A percentile compares a stretch with the other conserved stretches of the same genome.
phyloP scores from a whole-genome alignment of 2,888 invertebrate species.

The Eristalis pertinax region DNA sequence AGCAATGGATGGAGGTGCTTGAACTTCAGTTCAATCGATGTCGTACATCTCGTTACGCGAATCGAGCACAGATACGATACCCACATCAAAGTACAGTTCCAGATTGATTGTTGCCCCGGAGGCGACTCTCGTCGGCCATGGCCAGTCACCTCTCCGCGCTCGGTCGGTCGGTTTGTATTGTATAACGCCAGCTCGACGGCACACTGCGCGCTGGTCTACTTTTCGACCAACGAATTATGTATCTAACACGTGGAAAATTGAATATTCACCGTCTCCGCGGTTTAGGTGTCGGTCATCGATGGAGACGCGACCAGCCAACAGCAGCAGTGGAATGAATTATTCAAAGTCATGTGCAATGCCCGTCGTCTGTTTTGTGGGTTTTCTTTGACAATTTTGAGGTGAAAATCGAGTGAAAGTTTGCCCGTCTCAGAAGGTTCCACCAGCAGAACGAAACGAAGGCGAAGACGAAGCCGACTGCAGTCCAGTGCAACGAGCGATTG shows the following conservation, averaged over 20 bases:
- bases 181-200: slow-evolving; percentile 24
- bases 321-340: slow-evolving; percentile 14
- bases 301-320: no score
- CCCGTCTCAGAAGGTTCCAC: background rate
- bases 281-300: background rate
- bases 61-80: slow-evolving; percentile 7
- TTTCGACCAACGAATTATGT: slow-evolving; percentile 4
- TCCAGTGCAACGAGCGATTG: background rate
- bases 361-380: background rate
- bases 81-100: background rate
- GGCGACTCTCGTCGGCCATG: background rate
- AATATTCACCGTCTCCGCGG: slow-evolving; percentile 1
- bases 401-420: background rate
- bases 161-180: slow-evolving; percentile 1
- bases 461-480: background rate
- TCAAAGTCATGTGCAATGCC: background rate
- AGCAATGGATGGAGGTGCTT: slow-evolving; percentile 38
- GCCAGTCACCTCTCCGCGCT: background rate
- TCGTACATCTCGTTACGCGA: slow-evolving; percentile 15
- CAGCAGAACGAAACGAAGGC: no score
- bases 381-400: background rate
- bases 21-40: slow-evolving; percentile 41
- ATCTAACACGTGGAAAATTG: slow-evolving; percentile 9
- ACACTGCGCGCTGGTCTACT: background rate
- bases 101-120: background rate